Base-by-base conservation (phyloP, 1,140 invertebrate species). In the Microplitis demolitor region DNA sequence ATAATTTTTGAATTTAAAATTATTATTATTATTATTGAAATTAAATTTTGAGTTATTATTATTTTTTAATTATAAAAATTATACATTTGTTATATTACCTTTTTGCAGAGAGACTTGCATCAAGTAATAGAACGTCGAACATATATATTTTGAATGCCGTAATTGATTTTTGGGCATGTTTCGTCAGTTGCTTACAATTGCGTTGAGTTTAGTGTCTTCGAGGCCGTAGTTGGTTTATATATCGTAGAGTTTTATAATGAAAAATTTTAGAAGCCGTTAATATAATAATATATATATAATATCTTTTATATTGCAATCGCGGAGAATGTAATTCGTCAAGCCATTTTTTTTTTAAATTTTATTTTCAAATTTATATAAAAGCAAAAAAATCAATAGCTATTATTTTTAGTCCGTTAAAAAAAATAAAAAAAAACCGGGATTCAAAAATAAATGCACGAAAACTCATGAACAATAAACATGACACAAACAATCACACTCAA, bases 91-190 rank as follows among this genome's bases (percentile, higher is more conserved):
- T 73, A 72, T 72, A 66, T 53, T 62, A 56, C 67, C 63, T 75
- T 75, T 75, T 72, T 72, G 74, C 74, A 72, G 71, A 72, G 77
- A 76, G 39, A 78, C 75, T 72, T 76, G 78, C 78, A 76, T 78
- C 73, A 77, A 79, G 72, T 78, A 75, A 78, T 79, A 79, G 77
- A 78, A 71, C 64, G 76, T 78, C 77, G 73, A 78, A 45, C 39
- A 45, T 45, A 45, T 77, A 72, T 74, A 74, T 76, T 73, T 73
- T 82, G 83, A 84, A 85, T 85, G 83, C 82, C 84, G 79, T 80
- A 80, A 78, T 81, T 78, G 77, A 82, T 84, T 85, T 82, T 84
- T 85, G 84, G 83, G 84, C 84, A 85, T 85, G 81, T 84, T 83
- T 79, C 79, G 79, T 82, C 80, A 84, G 78, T 84, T 83, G 83